phyloP scores from a whole-genome alignment of 2,888 invertebrate species.

The Campoletis raptor region DNA sequence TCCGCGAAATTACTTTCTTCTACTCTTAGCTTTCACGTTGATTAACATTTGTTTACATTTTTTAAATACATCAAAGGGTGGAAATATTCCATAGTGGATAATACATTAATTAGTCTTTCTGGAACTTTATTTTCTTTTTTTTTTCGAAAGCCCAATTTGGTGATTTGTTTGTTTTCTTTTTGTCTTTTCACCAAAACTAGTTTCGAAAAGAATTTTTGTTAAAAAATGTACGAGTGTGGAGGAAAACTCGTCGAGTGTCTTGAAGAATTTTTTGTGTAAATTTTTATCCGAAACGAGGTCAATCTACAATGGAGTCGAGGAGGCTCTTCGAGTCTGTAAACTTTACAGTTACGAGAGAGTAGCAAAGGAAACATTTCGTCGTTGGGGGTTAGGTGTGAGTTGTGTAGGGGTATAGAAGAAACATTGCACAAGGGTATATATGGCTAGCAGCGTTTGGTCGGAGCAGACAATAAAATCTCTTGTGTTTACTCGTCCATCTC shows the following conservation, averaged over 20 bases:
- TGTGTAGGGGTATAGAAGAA: slow-evolving; percentile 16
- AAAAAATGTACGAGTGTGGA: not conserved
- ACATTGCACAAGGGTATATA: slow-evolving; percentile 1
- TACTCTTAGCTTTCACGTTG: not conserved
- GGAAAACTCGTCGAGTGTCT: slow-evolving; percentile 26
- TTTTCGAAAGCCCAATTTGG: not conserved
- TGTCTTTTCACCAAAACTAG: not conserved
- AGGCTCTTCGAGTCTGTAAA: slow-evolving; percentile 21
- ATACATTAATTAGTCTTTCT: not conserved
- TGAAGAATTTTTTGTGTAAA: slow-evolving; percentile 20
- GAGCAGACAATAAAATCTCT: slow-evolving; percentile 64
- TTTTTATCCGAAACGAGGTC: slow-evolving; percentile 26
- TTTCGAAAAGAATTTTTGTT: not conserved
- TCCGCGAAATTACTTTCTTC: not conserved
- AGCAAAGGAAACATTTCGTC: slow-evolving; percentile 34
- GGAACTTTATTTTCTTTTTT: not conserved
- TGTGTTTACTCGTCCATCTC: slow-evolving; percentile 65
- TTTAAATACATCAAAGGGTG: not conserved
- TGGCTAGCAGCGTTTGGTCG: slow-evolving; percentile 45
- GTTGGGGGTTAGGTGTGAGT: slow-evolving; percentile 16
- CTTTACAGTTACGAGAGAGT: slow-evolving; percentile 8
- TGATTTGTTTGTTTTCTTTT: not conserved
- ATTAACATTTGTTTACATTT: not conserved
- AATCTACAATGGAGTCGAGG: slow-evolving; percentile 25
- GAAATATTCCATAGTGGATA: not conserved